A percentile compares a stretch with the other conserved stretches of the same genome.
phyloP scores from a whole-genome alignment of 2,113 vertebrate genomes.

The Myrmecophaga tridactyla region DNA sequence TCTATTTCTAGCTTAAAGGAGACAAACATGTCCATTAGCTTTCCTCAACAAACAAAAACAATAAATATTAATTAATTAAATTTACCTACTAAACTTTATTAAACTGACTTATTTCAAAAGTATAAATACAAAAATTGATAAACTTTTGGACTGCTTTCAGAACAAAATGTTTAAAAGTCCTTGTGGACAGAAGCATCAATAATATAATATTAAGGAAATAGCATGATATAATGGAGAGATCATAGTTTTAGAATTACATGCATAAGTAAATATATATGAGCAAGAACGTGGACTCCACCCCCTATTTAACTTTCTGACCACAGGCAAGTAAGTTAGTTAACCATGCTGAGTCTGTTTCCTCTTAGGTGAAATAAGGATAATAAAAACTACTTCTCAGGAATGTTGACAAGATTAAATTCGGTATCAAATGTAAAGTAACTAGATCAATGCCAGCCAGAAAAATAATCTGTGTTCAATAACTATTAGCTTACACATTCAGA shows the following conservation, averaged over 20 bases:
- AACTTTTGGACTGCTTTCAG: background rate
- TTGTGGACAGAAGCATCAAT: background rate
- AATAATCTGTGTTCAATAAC: background rate
- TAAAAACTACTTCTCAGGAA: background rate
- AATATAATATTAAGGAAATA: background rate
- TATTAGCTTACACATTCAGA: constrained; percentile 8
- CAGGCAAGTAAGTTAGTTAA: background rate
- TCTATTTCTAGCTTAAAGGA: constrained; percentile 22
- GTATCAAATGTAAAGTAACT: background rate
- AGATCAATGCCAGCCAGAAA: constrained; percentile 31
- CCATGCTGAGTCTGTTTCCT: background rate
- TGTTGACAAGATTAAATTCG: constrained; percentile 31
- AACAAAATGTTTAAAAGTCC: background rate
- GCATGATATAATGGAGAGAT: background rate
- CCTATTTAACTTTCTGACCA: background rate
- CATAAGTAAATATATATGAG: background rate
- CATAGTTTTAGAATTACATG: background rate
- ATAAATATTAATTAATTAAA: background rate
- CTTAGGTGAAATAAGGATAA: background rate
- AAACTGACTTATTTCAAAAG: background rate
- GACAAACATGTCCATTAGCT: background rate
- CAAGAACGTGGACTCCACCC: background rate
- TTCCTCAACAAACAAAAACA: background rate
- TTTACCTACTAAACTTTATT: constrained; percentile 13
- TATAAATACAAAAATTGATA: constrained; percentile 22